A percentile compares a stretch with the other conserved stretches of the same genome.
phyloP scores from a whole-genome alignment of 2,888 invertebrate genomes.

The Brachyptera putata region DNA sequence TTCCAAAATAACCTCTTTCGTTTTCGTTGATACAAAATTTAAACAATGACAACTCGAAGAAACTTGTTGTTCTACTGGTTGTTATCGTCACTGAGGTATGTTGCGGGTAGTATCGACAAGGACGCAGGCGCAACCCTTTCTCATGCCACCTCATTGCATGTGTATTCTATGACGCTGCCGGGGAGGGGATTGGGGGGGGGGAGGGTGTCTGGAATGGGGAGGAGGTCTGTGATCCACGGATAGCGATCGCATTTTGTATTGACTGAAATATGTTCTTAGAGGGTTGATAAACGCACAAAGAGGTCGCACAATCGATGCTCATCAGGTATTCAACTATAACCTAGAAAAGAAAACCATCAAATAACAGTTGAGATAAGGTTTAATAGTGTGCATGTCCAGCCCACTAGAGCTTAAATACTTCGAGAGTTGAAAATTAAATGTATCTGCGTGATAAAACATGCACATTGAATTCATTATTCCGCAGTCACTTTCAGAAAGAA shows the following conservation, averaged over 20 bases:
- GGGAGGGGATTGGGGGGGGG: not conserved
- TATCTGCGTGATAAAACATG: too few species aligned
- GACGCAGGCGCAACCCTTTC: not conserved
- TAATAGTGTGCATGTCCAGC: not conserved
- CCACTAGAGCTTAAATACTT: not conserved
- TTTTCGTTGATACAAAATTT: too few species aligned
- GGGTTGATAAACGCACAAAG: not conserved
- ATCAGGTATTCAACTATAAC: not conserved
- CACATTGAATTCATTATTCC: too few species aligned
- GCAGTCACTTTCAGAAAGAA: too few species aligned
- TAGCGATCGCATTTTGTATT: constrained; percentile 7
- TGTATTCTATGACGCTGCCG: too few species aligned
- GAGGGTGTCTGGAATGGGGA: not conserved
- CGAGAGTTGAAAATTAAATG: too few species aligned
- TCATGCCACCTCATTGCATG: not conserved
- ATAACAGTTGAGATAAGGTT: too few species aligned
- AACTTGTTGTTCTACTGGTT: too few species aligned
- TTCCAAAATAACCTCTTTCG: too few species aligned
- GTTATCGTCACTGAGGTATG: too few species aligned
- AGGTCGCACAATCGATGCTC: not conserved
- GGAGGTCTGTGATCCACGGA: not conserved
- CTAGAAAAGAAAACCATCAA: not conserved
- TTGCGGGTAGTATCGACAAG: not conserved
- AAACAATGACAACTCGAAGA: too few species aligned
- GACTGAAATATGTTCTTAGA: not conserved